Evolutionary conservation across 2,888 invertebrate genomes (phyloP).

Genomic region (Eristalinus sepulchralis): DNA sequence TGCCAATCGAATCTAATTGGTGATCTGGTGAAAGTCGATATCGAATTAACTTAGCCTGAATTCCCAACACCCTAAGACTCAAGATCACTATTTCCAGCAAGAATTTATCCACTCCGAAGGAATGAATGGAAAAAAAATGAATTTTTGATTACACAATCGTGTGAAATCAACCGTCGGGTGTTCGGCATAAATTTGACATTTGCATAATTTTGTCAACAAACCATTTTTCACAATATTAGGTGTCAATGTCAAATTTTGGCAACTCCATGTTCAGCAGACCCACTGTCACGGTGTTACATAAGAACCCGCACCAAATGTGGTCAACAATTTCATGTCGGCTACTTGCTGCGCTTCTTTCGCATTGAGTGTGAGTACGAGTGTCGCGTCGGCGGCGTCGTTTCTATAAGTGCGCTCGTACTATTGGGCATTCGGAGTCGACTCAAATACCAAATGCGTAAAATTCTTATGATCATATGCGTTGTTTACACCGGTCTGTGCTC

Average conservation of each 20-base stretch:
- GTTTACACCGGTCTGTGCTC: slow-evolving; percentile 32
- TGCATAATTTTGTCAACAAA: neutral
- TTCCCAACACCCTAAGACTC: no score
- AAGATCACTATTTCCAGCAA: no score
- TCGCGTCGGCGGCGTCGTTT: neutral
- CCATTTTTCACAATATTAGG: neutral
- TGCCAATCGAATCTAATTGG: neutral
- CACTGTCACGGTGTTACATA: neutral
- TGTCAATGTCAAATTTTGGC: neutral
- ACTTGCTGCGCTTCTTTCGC: neutral
- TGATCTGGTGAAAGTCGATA: neutral
- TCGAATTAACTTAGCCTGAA: no score
- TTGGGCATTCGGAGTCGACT: neutral
- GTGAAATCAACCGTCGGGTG: neutral
- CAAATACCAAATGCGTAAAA: slow-evolving; percentile 1
- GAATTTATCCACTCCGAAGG: no score
- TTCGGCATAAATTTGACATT: neutral
- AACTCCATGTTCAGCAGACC: neutral
- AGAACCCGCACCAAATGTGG: neutral
- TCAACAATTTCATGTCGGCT: neutral
- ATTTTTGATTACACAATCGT: neutral
- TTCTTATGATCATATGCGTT: slow-evolving; percentile 23
- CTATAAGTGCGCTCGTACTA: neutral
- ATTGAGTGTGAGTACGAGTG: neutral
- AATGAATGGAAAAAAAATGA: neutral